Percentiles rank a stretch among this genome's conserved stretches.
Evolutionary conservation across 2,113 vertebrate species (phyloP).

Genomic region (Triplophysa dalaica): DNA sequence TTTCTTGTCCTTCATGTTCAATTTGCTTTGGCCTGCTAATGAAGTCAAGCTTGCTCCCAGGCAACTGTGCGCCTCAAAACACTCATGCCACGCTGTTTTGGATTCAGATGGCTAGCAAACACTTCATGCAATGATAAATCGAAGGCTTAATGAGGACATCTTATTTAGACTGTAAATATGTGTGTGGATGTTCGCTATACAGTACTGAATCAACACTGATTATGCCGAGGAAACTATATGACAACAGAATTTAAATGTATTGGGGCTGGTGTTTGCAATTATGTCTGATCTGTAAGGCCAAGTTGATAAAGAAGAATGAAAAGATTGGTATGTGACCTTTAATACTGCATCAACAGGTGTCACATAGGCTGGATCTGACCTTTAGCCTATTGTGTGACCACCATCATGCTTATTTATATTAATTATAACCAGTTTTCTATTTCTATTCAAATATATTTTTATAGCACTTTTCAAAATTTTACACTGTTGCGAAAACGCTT

Average conservation of each 20-base stretch:
- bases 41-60: slow-evolving; percentile 56
- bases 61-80: slow-evolving; percentile 55
- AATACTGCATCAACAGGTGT: too few species aligned
- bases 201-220: slow-evolving; percentile 26
- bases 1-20: slow-evolving; percentile 56
- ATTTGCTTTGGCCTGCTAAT: slow-evolving; percentile 56
- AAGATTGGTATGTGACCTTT: too few species aligned
- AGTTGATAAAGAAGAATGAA: too few species aligned
- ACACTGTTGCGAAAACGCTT: too few species aligned
- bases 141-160: slow-evolving; percentile 25
- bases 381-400: too few species aligned
- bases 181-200: background rate
- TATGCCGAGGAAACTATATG: background rate
- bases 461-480: too few species aligned
- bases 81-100: slow-evolving; percentile 35
- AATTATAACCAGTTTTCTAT: too few species aligned
- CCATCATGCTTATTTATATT: too few species aligned
- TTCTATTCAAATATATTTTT: too few species aligned
- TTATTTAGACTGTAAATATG: slow-evolving; percentile 20
- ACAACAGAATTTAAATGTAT: background rate
- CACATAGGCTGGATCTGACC: too few species aligned
- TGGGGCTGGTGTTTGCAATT: background rate
- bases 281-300: too few species aligned
- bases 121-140: slow-evolving; percentile 30
- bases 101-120: slow-evolving; percentile 20